These are phyloP conservation scores for Sarcophaga variegata DNA, from an alignment of 2,888 invertebrate genomes.

Conservation along the genomic window DNA sequence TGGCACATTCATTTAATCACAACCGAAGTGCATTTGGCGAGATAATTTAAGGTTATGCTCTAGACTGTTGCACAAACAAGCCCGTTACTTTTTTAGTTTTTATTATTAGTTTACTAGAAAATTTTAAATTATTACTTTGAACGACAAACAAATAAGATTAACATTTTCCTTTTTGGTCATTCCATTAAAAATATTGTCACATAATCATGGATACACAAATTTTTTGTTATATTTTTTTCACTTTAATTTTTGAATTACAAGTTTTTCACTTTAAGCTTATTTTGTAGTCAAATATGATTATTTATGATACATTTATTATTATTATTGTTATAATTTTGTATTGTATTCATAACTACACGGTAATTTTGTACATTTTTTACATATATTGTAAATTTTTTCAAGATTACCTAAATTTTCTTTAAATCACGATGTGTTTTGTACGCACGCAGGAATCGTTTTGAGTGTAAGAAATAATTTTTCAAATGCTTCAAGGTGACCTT, in stretches of 20 bases:
- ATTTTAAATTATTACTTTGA: slow-evolving; percentile 15
- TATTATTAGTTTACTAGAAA: slow-evolving; percentile 7
- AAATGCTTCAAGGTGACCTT: slow-evolving; percentile 71
- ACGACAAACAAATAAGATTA: neutral
- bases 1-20: neutral
- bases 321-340: neutral
- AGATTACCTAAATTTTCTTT: slow-evolving; percentile 66
- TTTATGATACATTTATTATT: neutral
- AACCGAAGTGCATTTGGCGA: slow-evolving; percentile 44
- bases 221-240: neutral
- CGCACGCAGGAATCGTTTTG: slow-evolving; percentile 66
- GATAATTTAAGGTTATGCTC: slow-evolving; percentile 59
- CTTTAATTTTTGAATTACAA: neutral
- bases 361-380: neutral
- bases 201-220: slow-evolving; percentile 2
- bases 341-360: neutral
- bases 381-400: slow-evolving; percentile 19
- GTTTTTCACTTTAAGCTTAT: neutral
- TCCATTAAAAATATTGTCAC: neutral
- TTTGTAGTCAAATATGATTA: neutral
- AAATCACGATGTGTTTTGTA: slow-evolving; percentile 56
- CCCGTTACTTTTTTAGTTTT: slow-evolving; percentile 50
- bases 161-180: neutral
- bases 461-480: slow-evolving; percentile 59
- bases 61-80: slow-evolving; percentile 61